Percentiles rank a stretch among this genome's conserved stretches.
Evolutionary conservation across 2,888 invertebrate species (phyloP).

Genomic region (Drosophila paranaensis): DNA sequence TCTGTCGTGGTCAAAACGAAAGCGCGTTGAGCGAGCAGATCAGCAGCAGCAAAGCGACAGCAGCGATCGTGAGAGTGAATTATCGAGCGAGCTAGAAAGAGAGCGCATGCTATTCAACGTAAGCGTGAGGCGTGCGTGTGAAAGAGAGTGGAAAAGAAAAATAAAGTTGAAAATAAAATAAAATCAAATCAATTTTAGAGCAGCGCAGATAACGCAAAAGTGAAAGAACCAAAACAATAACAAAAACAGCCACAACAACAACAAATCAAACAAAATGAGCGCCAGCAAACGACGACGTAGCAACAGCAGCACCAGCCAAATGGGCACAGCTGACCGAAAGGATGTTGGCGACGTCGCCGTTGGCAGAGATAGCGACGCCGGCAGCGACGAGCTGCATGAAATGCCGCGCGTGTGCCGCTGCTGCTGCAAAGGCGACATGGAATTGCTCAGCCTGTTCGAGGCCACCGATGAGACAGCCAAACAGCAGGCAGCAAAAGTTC

Average conservation of each 20-base stretch:
- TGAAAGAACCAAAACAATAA: slow-evolving; percentile 35
- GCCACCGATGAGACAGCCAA: slow-evolving; percentile 21
- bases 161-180: slow-evolving; percentile 10
- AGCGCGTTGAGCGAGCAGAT: slow-evolving; percentile 51
- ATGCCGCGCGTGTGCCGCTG: slow-evolving; percentile 66
- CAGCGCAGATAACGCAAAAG: slow-evolving; percentile 33
- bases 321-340: slow-evolving; percentile 29
- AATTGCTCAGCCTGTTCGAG: slow-evolving; percentile 57
- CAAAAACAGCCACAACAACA: slow-evolving; percentile 1
- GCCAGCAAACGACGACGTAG: slow-evolving; percentile 40
- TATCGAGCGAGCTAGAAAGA: slow-evolving; percentile 19
- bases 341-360: not conserved
- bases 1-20: slow-evolving; percentile 63
- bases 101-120: slow-evolving; percentile 18
- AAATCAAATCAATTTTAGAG: not conserved
- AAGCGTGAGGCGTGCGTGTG: slow-evolving; percentile 26
- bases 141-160: slow-evolving; percentile 24
- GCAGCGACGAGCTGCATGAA: slow-evolving; percentile 27
- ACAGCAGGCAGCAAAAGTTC: slow-evolving; percentile 11
- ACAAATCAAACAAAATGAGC: slow-evolving; percentile 39
- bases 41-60: slow-evolving; percentile 2
- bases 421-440: slow-evolving; percentile 59
- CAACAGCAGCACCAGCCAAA: slow-evolving; percentile 9
- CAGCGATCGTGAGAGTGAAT: slow-evolving; percentile 22
- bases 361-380: not conserved